phyloP scores from a whole-genome alignment of 2,797 vertebrate genomes.

The Craterocephalus amniculus region DNA sequence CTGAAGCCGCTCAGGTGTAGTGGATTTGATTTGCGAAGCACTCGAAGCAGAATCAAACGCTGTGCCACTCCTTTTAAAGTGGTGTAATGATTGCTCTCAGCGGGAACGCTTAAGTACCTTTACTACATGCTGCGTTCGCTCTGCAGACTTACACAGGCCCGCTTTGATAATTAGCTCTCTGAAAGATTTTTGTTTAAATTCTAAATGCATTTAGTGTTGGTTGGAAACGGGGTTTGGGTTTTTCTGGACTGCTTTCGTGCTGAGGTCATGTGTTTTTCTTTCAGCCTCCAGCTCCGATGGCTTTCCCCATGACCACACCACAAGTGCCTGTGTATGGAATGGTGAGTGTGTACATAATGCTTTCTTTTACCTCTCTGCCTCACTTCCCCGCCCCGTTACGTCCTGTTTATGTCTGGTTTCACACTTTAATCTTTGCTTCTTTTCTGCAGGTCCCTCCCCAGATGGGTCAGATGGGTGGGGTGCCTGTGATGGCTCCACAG shows the following conservation, averaged over 20 bases:
- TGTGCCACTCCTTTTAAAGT: slow-evolving; percentile 44
- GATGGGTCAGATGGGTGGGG: slow-evolving; percentile 87
- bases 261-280: not conserved
- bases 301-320: slow-evolving; percentile 89
- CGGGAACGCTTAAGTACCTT: slow-evolving; percentile 49
- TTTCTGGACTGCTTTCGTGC: no score
- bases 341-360: slow-evolving; percentile 78
- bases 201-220: not conserved
- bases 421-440: rapidly evolving
- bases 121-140: slow-evolving; percentile 39
- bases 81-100: slow-evolving; percentile 59
- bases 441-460: slow-evolving; percentile 85
- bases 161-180: not conserved
- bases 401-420: not conserved
- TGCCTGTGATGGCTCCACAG: slow-evolving; percentile 87
- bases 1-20: slow-evolving; percentile 30
- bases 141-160: slow-evolving; percentile 26
- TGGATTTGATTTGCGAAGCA: slow-evolving; percentile 53
- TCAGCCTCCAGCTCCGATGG: slow-evolving; percentile 88
- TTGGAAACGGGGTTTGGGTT: not conserved
- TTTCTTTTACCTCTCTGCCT: not conserved
- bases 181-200: not conserved
- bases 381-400: no score
- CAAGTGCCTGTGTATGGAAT: slow-evolving; percentile 97
- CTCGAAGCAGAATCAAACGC: slow-evolving; percentile 36